Evolutionary conservation across 2,113 vertebrate genomes (phyloP).

Genomic region (Regulus satrapa): DNA sequence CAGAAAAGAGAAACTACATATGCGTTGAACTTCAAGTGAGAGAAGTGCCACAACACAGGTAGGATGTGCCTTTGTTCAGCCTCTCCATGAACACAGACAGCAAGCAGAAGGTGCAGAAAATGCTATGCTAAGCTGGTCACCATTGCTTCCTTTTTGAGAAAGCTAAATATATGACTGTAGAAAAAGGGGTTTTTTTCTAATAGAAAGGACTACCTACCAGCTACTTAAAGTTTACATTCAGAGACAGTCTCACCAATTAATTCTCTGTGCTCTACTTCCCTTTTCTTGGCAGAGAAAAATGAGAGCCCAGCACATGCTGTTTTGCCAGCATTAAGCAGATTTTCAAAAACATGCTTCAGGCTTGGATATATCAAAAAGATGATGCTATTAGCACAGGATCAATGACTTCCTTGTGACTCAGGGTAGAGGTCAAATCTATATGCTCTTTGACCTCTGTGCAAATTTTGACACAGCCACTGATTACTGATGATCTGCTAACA

Average conservation of each 20-base stretch:
- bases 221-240: neutral
- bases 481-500: neutral
- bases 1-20: neutral
- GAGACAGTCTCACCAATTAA: neutral
- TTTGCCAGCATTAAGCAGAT: neutral
- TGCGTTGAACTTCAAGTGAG: neutral
- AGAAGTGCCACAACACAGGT: neutral
- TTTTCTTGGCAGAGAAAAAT: conserved; percentile 19
- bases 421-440: conserved; percentile 7
- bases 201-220: neutral
- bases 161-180: neutral
- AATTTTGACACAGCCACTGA: neutral
- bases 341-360: neutral
- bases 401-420: neutral
- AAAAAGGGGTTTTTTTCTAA: neutral
- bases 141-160: neutral
- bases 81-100: neutral
- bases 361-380: neutral
- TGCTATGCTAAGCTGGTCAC: neutral
- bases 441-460: neutral
- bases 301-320: neutral
- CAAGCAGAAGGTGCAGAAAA: neutral
- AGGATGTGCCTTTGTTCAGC: neutral
- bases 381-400: conserved; percentile 8
- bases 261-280: neutral